Base-by-base conservation (phyloP, 2,797 vertebrate genomes). In the Masticophis lateralis region DNA sequence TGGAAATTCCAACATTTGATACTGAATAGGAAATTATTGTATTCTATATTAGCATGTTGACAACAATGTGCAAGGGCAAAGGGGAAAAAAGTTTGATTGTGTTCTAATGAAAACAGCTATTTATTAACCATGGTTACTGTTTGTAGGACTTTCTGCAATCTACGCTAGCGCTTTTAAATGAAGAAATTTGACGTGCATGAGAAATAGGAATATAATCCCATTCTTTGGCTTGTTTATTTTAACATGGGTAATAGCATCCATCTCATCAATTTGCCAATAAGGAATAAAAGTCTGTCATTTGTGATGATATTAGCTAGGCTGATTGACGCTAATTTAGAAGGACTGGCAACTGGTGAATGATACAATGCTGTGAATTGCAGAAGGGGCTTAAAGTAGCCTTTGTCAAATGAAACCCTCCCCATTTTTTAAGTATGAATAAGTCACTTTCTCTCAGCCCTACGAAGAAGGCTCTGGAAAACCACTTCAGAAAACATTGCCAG, bases 1-100 rank as follows among this genome's bases (percentile, higher is more conserved):
- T 95, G 91, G 90, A 96, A 97, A 96, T 95, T 47, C 92, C 93
- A 91, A 74, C 83, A 95, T 95, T 96, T 97, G 95, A 94, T 95
- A 89, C 92, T 95, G 83, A 95, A 94, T 69, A 89, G 93, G 92
- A 96, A 95, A 94, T 86, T 27, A 92, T 59, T 94, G 53, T 91
- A 28, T 74, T 92, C 53, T 94, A 91, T 57, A 90, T 94, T 94
- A 93, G 25, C 91, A 47, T 92, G 83, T 90, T 95, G 89, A 94
- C 94, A 95, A 92, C 83, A 55, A 91, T 94, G 83, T 88, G 37
- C 69, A 96, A 95, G 74, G 74, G 74, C 74, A 53, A 57, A 18
- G 32, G 89, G 89, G 87, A 90, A 27, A 32, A 74, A 95, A 92
- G 28, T 88, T 93, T 93, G 95, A 87, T 91, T 53, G 27, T 69